Conservation (phyloP, 2,113 vertebrate genomes). For the Myanophis thanlyinensis region DNA sequence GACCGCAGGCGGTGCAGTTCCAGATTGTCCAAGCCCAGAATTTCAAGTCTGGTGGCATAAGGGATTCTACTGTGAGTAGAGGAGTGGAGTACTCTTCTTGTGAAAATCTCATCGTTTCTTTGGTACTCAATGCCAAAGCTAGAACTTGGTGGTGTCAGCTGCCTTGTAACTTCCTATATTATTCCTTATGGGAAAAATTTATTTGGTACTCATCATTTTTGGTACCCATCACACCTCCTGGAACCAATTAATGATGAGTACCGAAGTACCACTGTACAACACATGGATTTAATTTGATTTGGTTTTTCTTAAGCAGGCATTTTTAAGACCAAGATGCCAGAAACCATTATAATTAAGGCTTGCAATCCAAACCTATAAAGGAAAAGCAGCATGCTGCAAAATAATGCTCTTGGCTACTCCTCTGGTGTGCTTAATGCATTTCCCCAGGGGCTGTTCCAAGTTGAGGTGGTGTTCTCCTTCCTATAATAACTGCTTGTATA, state of each 20-base stretch:
- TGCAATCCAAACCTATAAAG: neutral
- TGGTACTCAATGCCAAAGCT: neutral
- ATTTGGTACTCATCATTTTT: neutral
- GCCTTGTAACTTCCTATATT: neutral
- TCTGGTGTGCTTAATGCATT: slow-evolving; percentile 43
- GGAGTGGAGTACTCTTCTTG: too few relatives aligned
- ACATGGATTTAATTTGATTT: neutral
- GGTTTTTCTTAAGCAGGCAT: neutral
- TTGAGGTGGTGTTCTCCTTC: slow-evolving; percentile 37
- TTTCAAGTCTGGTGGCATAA: too few relatives aligned
- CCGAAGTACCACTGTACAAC: neutral
- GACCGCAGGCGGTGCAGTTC: too few relatives aligned
- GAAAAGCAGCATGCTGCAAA: slow-evolving; percentile 1
- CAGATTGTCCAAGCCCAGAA: too few relatives aligned
- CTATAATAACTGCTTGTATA: slow-evolving; percentile 54
- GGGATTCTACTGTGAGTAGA: too few relatives aligned
- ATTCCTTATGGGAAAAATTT: neutral
- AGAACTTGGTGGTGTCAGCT: neutral
- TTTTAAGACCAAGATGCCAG: slow-evolving; percentile 25
- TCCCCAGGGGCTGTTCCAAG: slow-evolving; percentile 47
- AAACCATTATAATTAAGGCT: slow-evolving; percentile 28
- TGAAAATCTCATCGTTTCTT: neutral
- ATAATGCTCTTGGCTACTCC: slow-evolving; percentile 20
- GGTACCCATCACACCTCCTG: neutral
- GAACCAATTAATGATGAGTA: neutral